Base-by-base conservation (phyloP, 1,140 invertebrate species). In the Cydia pomonella region DNA sequence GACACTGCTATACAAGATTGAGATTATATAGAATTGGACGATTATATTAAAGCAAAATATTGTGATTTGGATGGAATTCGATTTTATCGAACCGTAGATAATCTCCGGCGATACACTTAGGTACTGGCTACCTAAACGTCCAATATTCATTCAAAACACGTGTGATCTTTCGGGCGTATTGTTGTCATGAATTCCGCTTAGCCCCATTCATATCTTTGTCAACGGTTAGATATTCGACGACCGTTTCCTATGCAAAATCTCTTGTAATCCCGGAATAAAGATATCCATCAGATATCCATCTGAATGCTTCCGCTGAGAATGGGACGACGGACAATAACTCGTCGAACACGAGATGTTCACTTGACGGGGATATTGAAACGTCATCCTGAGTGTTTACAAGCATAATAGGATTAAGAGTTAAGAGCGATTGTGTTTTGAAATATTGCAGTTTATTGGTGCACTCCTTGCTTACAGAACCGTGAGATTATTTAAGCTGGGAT, bases 181-280 rank as follows among this genome's bases (percentile, higher is more conserved):
- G 86, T 89, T 76, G 77, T 41, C 84, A 76, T 75, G 77, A 72
- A 73, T 69, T 69, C 76, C 78, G 84, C 80, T 86, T 81, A 86
- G 77, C 76, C 72, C 82, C 79, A 89, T 89, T 89, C 84, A 87
- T 41, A 59, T 64, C 72, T 53, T 75, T 79, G 74, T 84, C 78
- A 86, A 84, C 83, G 79, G 73, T 41, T 71, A 76, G 83, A 88
- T 82, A 88, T 89, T 87, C 84, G 86, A 86, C 85, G 87, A 88
- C 84, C 80, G 83, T 79, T 88, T 85, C 87, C 89, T 90, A 91
- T 89, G 88, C 88, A 88, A 90, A 90, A 90, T 91, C 81, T 81
- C 80, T 78, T 82, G 84, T 89, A 90, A 91, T 91, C 89, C 88
- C 83, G 82, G 85, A 84, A 87, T 88, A 88, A 88, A 88, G 73